Conservation (phyloP, 2,888 invertebrate species). For the Hemistola chrysoprasaria region DNA sequence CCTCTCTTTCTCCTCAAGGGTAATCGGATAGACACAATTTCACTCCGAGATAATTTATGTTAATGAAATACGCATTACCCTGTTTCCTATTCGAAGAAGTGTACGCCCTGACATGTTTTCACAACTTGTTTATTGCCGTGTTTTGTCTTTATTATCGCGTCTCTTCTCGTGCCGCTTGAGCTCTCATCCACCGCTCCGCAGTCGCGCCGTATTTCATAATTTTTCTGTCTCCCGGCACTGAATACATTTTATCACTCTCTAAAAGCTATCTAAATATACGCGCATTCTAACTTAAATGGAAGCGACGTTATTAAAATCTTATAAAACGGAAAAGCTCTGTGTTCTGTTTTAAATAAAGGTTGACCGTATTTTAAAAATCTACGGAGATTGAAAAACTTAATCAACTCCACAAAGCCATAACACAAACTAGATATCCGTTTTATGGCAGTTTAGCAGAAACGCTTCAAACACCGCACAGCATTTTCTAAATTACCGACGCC, state of each 20-base stretch:
- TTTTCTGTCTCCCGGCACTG: constrained; percentile 43
- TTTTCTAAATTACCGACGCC: constrained; percentile 64
- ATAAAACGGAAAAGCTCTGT: constrained; percentile 28
- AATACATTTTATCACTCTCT: constrained; percentile 49
- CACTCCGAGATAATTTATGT: constrained; percentile 72
- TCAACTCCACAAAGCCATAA: constrained; percentile 48
- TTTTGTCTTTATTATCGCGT: constrained; percentile 70
- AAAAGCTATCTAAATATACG: constrained; percentile 51
- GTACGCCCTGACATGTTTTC: constrained; percentile 61
- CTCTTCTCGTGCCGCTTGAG: constrained; percentile 51
- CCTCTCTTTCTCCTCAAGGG: constrained; percentile 19
- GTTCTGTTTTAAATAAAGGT: constrained; percentile 13
- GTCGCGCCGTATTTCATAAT: constrained; percentile 52
- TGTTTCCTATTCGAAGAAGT: constrained; percentile 61
- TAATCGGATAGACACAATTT: constrained; percentile 55
- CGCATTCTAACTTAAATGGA: constrained; percentile 31
- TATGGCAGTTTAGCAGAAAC: constrained; percentile 49
- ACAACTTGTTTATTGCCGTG: constrained; percentile 66
- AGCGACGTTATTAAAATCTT: constrained; percentile 40
- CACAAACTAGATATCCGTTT: constrained; percentile 50
- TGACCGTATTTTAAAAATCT: constrained; percentile 30
- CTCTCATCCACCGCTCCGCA: constrained; percentile 42
- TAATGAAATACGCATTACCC: constrained; percentile 77
- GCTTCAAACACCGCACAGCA: constrained; percentile 50
- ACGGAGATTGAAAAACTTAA: constrained; percentile 53